Base-by-base conservation (phyloP, 2,888 invertebrate species). In the Teleogryllus oceanicus region DNA sequence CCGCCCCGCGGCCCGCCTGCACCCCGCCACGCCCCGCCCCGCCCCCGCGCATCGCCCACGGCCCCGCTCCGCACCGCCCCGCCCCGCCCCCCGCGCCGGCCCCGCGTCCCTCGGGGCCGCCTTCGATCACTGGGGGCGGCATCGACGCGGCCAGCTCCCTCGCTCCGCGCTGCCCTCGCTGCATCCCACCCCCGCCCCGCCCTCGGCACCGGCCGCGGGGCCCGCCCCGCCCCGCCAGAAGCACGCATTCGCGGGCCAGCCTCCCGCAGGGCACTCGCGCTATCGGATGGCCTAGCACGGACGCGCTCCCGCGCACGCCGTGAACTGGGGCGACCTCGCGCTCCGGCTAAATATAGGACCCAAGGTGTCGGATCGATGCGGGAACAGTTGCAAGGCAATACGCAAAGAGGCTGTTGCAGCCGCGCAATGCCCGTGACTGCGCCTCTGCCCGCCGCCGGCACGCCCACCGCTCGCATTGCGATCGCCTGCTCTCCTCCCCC, bases 261-360 rank as follows among this genome's bases (percentile, higher is more conserved):
- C 37, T 37, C 8, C 37, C 37, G 37, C 37, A 37, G 37, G 37
- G 37, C 37, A 37, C 37, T 37, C 16, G 62, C n/a, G 62, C n/a
- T 62, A 62, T 62, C 62, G 62, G 62, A 62, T 62, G 62, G 62
- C 62, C 62, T n/a, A 62, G 62, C 62, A 62, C 62, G 62, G 16
- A 62, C 62, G 62, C 16, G n/a, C 62, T n/a, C n/a, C 62, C 62
- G 62, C 62, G 62, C 62, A 62, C 37, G 37, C 37, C 37, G 37
- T 37, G 37, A 37, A 37, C 37, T 37, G 37, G 37, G 37, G 16
- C 62, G 4, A 18, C 62, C 62, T 62, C 62, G 62, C n/a, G 62
- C 62, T 13, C 16, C 62, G 62, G 62, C 16, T 62, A 62, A 62
- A 62, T 62, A 62, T 62, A 62, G 62, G 62, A 13, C n/a, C 62